Conservation (phyloP, 2,888 invertebrate species). For the Amblyteles armatorius region DNA sequence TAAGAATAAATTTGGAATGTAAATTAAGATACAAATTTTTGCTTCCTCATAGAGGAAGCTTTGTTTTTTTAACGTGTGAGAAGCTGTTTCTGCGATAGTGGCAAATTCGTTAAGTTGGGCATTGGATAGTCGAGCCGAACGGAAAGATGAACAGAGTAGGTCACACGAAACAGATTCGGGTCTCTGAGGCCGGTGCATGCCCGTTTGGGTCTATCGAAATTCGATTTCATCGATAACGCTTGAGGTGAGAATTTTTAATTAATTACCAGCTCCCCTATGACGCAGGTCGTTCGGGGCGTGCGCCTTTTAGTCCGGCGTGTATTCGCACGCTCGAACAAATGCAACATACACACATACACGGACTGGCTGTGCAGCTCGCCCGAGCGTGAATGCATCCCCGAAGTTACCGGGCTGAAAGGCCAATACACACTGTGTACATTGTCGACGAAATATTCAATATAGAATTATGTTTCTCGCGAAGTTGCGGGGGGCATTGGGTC, state of each 20-base stretch:
- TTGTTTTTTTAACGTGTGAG: too few relatives aligned
- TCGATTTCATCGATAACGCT: slow-evolving; percentile 59
- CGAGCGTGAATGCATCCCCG: slow-evolving; percentile 50
- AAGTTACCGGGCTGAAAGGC: slow-evolving; percentile 27
- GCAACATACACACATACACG: background rate
- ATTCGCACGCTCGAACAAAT: background rate
- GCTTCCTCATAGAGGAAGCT: too few relatives aligned
- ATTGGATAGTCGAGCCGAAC: background rate
- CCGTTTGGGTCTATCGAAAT: slow-evolving; percentile 37
- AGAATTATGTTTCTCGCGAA: background rate
- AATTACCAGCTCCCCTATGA: slow-evolving; percentile 58
- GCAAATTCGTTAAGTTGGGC: too few relatives aligned
- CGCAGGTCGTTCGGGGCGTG: slow-evolving; percentile 35
- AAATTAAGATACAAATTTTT: background rate
- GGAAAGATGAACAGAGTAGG: slow-evolving; percentile 21
- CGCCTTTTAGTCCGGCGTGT: background rate
- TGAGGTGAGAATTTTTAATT: slow-evolving; percentile 60
- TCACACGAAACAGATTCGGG: slow-evolving; percentile 26
- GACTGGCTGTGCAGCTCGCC: slow-evolving; percentile 32
- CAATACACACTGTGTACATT: background rate
- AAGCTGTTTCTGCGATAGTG: too few relatives aligned
- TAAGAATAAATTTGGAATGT: background rate
- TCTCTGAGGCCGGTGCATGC: background rate
- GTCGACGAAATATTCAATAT: slow-evolving; percentile 26
- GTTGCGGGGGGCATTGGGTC: background rate